phyloP scores from a whole-genome alignment of 2,888 invertebrate genomes.

The Deroplatys truncata region DNA sequence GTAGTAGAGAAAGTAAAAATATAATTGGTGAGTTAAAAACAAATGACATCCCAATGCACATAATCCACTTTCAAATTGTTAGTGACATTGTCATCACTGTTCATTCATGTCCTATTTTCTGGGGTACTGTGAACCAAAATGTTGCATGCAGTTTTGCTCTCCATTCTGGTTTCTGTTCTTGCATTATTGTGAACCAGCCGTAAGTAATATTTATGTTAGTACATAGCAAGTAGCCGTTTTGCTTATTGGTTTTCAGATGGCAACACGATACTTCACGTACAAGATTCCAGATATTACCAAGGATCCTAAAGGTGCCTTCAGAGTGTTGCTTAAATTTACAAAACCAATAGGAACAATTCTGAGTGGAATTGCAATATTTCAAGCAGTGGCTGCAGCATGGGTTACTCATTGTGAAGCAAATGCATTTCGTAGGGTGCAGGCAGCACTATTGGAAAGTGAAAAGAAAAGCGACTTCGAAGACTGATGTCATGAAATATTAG shows the following conservation, averaged over 20 bases:
- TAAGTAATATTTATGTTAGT: no score
- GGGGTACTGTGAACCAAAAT: no score
- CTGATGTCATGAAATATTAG: neutral
- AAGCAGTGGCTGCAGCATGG: conserved; percentile 52
- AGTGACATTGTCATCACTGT: no score
- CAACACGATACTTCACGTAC: conserved; percentile 57
- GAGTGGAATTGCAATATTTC: conserved; percentile 48
- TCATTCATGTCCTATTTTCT: no score
- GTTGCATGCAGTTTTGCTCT: no score
- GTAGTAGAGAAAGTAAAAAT: no score
- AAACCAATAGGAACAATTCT: conserved; percentile 52
- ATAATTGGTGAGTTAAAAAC: no score
- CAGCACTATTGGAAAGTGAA: conserved; percentile 13
- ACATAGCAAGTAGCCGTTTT: no score
- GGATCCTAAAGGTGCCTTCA: conserved; percentile 52
- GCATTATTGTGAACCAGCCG: no score
- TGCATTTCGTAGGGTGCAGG: conserved; percentile 38
- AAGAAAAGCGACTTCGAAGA: neutral
- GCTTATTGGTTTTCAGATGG: conserved; percentile 50
- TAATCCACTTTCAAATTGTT: no score
- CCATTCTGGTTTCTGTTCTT: no score
- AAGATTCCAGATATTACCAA: conserved; percentile 59
- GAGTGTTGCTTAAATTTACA: conserved; percentile 51
- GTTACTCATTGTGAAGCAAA: conserved; percentile 60
- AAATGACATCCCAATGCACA: no score